Evolutionary conservation across 2,113 vertebrate genomes (phyloP).

Genomic region (Trichomycterus rosablanca): DNA sequence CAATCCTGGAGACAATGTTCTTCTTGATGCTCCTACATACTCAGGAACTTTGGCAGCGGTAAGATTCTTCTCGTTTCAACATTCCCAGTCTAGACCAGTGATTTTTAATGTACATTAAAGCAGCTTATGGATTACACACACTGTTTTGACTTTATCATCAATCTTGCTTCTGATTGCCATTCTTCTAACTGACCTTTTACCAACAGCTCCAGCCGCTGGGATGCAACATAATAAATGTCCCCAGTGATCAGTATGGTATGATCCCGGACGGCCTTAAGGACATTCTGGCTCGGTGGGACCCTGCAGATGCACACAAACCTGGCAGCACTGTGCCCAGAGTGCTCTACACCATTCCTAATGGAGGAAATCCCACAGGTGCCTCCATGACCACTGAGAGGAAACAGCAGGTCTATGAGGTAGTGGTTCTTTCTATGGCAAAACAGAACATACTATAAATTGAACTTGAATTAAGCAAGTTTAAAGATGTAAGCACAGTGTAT

Average conservation of each 20-base stretch:
- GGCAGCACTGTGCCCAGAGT: constrained; percentile 70
- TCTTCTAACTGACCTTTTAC: constrained; percentile 7
- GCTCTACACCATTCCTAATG: constrained; percentile 91
- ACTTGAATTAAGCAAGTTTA: too few relatives aligned
- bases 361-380: constrained; percentile 87
- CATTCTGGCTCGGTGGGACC: constrained; percentile 78
- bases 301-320: constrained; percentile 66
- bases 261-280: constrained; percentile 77
- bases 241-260: constrained; percentile 85
- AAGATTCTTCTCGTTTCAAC: constrained; percentile 44
- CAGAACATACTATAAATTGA: too few relatives aligned
- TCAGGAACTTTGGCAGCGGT: constrained; percentile 81
- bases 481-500: too few relatives aligned
- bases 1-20: constrained; percentile 83
- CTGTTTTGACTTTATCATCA: too few relatives aligned
- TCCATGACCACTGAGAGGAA: constrained; percentile 82
- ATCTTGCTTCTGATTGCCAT: neutral
- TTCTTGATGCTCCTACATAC: constrained; percentile 83
- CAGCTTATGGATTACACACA: too few relatives aligned
- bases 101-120: too few relatives aligned
- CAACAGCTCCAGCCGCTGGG: constrained; percentile 81
- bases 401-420: constrained; percentile 84
- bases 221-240: constrained; percentile 80
- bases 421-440: too few relatives aligned
- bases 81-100: too few relatives aligned